phyloP scores from a whole-genome alignment of 2,113 vertebrate species.

The Picathartes gymnocephalus region DNA sequence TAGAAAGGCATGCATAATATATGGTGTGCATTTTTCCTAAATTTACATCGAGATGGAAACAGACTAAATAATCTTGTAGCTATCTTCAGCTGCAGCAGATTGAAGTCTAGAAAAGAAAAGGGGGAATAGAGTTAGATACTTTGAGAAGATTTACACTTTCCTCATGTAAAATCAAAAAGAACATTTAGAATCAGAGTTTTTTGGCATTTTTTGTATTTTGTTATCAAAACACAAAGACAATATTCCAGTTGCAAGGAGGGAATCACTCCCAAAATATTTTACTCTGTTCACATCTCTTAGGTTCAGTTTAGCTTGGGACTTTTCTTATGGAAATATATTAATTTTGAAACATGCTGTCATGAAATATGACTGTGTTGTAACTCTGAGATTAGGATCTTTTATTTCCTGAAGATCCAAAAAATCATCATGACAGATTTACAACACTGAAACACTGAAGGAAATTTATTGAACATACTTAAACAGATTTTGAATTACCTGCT shows the following conservation, averaged over 20 bases:
- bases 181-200: not conserved
- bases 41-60: not conserved
- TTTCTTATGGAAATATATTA: not conserved
- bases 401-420: slow-evolving; percentile 24
- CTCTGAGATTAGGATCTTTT: slow-evolving; percentile 26
- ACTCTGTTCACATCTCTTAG: not conserved
- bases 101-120: not conserved
- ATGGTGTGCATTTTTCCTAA: not conserved
- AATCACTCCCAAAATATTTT: not conserved
- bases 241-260: not conserved
- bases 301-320: not conserved
- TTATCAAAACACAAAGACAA: not conserved
- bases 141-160: not conserved
- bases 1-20: not conserved
- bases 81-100: not conserved
- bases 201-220: not conserved
- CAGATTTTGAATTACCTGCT: slow-evolving; percentile 61
- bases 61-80: not conserved
- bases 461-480: slow-evolving; percentile 32
- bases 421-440: slow-evolving; percentile 31
- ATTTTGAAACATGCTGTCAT: not conserved
- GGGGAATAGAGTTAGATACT: not conserved
- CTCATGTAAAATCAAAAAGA: not conserved
- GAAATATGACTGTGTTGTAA: not conserved
- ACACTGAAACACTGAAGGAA: slow-evolving; percentile 31